Percentiles rank a stretch among this genome's conserved stretches.
phyloP scores from a whole-genome alignment of 2,113 vertebrate species.

The Pelusios castaneus region DNA sequence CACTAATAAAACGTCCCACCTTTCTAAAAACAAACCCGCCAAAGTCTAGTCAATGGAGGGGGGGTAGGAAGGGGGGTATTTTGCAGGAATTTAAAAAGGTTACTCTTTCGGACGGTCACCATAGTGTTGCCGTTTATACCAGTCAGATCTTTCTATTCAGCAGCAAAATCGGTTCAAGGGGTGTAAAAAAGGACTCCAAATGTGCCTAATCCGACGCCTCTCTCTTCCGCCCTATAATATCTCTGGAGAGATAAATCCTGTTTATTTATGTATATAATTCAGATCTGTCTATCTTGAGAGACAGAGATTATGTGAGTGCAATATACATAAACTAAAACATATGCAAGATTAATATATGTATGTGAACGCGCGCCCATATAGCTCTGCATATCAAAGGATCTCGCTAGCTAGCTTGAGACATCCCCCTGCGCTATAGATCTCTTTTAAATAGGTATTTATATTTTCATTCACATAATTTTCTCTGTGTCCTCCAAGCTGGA shows the following conservation, averaged over 20 bases:
- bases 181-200: fast-evolving
- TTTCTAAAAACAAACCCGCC: not conserved
- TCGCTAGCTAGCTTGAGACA: no score
- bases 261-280: not conserved
- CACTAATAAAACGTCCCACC: not conserved
- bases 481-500: not conserved
- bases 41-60: not conserved
- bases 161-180: not conserved
- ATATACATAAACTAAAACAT: not conserved
- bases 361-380: not conserved
- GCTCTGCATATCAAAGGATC: no score
- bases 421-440: no score
- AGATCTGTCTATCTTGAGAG: not conserved
- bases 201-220: not conserved
- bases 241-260: not conserved
- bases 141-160: not conserved
- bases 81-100: not conserved
- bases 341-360: not conserved
- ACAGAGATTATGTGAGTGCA: not conserved
- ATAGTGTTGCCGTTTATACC: not conserved
- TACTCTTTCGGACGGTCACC: not conserved
- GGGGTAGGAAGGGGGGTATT: not conserved
- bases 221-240: not conserved
- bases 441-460: no score
- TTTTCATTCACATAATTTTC: not conserved